phyloP scores from a whole-genome alignment of 2,113 vertebrate genomes.

The Oceanodroma tethys region DNA sequence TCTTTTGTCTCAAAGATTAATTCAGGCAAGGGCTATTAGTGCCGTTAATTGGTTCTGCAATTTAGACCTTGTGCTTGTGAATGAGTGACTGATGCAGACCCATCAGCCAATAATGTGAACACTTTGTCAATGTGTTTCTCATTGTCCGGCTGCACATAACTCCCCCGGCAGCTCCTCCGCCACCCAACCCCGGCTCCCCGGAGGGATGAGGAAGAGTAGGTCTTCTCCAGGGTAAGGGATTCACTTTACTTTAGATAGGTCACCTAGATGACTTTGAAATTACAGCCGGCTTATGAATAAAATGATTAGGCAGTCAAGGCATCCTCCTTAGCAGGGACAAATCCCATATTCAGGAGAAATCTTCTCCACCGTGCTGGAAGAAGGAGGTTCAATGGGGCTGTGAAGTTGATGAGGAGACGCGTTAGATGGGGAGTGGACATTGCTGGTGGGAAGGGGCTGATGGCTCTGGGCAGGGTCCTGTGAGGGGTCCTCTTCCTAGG shows the following conservation, averaged over 20 bases:
- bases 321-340: not conserved
- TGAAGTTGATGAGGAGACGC: not conserved
- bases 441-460: not conserved
- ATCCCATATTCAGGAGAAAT: not conserved
- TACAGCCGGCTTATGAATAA: slow-evolving; percentile 10
- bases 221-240: slow-evolving; percentile 43
- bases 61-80: slow-evolving; percentile 97
- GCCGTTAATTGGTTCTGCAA: slow-evolving; percentile 99
- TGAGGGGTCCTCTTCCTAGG: rapidly evolving
- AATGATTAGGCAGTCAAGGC: slow-evolving; percentile 24
- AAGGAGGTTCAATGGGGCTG: not conserved
- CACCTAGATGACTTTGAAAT: slow-evolving; percentile 68
- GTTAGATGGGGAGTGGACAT: rapidly evolving
- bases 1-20: slow-evolving; percentile 99
- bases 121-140: slow-evolving; percentile 89
- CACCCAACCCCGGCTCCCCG: not conserved
- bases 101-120: slow-evolving; percentile 88
- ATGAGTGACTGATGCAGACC: slow-evolving; percentile 95
- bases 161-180: slow-evolving; percentile 34
- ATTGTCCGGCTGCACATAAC: slow-evolving; percentile 83
- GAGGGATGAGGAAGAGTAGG: slow-evolving; percentile 28
- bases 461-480: rapidly evolving
- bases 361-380: not conserved
- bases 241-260: slow-evolving; percentile 61
- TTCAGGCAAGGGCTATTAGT: slow-evolving; percentile 99